Evolutionary conservation across 2,888 invertebrate species (phyloP).

Genomic region (Rhagonycha fulva): DNA sequence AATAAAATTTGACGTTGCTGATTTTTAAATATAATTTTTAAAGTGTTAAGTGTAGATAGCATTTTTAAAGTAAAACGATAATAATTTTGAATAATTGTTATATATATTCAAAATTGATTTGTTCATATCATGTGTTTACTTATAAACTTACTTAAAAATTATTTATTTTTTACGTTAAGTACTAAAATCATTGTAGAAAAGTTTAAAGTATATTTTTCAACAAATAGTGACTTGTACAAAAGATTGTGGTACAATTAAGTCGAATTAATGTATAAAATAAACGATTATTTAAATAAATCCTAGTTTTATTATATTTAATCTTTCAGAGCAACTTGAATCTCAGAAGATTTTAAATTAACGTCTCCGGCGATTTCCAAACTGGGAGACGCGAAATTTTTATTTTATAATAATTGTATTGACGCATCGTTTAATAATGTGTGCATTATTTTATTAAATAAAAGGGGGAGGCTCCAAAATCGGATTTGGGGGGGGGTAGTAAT

Average conservation of each 20-base stretch:
- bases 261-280: constrained; percentile 21
- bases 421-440: no score
- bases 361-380: no score
- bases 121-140: neutral
- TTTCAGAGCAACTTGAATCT: no score
- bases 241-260: constrained; percentile 20
- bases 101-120: neutral
- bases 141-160: neutral
- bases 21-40: neutral
- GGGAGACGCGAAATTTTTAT: no score
- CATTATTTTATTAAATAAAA: no score
- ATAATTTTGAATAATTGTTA: neutral
- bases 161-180: neutral
- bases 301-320: neutral
- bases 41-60: neutral
- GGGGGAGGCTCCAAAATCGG: no score
- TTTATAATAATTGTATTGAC: no score
- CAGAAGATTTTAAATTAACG: no score
- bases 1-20: neutral
- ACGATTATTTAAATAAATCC: constrained; percentile 17
- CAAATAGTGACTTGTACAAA: constrained; percentile 24
- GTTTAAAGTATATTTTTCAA: constrained; percentile 25
- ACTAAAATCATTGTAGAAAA: constrained; percentile 2
- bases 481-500: no score
- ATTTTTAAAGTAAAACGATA: neutral